Conservation (phyloP, 2,113 vertebrate species). For the Catharus fuscescens region DNA sequence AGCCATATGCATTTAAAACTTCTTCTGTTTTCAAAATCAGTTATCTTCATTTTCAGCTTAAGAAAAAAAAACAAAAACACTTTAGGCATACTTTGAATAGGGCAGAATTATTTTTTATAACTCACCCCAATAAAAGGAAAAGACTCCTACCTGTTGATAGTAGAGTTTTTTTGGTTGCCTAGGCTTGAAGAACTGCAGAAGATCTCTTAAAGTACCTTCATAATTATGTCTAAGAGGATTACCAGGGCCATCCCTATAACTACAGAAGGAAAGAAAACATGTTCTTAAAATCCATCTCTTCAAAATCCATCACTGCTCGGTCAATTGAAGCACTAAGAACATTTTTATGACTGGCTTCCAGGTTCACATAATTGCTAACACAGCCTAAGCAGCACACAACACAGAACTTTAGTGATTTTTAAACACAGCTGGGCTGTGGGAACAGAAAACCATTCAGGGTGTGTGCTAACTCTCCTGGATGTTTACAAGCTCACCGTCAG, state of each 20-base stretch:
- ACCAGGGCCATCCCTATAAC: conserved; percentile 98
- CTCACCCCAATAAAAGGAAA: background rate
- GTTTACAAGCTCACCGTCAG: background rate
- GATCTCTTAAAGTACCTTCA: conserved; percentile 97
- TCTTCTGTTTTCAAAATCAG: conserved; percentile 98
- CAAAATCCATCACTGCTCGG: background rate
- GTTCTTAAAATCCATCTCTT: background rate
- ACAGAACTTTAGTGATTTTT: background rate
- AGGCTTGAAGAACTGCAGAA: conserved; percentile 99
- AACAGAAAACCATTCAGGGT: background rate
- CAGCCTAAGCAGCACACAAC: background rate
- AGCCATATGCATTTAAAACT: conserved; percentile 99
- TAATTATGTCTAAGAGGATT: conserved; percentile 99
- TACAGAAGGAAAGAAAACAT: conserved; percentile 62
- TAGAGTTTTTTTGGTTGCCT: conserved; percentile 99
- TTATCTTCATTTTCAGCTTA: conserved; percentile 99
- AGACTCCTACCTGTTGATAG: conserved; percentile 92
- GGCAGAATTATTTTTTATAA: background rate
- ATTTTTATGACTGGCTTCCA: background rate
- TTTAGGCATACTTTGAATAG: conserved; percentile 31
- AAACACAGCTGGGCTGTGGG: background rate
- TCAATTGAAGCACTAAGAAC: background rate
- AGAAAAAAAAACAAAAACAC: background rate
- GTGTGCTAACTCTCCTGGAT: background rate
- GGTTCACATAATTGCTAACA: background rate